These are phyloP conservation scores for Cheilosia impressa DNA, from an alignment of 2,888 invertebrate genomes.

Conservation along the genomic window DNA sequence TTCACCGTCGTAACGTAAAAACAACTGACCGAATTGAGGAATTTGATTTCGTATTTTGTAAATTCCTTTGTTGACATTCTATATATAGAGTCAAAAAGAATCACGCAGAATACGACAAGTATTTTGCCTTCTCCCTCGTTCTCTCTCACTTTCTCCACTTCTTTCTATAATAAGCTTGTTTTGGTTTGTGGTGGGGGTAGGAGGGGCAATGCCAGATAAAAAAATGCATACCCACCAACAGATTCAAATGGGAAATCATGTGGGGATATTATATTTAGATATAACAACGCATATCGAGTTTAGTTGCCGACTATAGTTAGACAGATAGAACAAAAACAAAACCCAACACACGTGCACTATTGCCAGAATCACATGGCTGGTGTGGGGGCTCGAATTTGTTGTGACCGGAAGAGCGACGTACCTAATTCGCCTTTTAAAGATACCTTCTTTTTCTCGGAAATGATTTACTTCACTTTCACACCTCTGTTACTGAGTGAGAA, in stretches of 20 bases:
- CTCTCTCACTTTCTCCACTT: neutral
- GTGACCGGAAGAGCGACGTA: neutral
- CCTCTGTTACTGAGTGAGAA: neutral
- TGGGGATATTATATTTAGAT: constrained; percentile 16
- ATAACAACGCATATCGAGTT: constrained; percentile 17
- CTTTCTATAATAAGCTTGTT: constrained; percentile 12
- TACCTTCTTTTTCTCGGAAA: neutral
- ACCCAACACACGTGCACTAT: constrained; percentile 46
- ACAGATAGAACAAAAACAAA: neutral
- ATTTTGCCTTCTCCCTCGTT: constrained; percentile 22
- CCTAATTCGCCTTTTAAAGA: neutral
- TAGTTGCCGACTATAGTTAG: constrained; percentile 9
- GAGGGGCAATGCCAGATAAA: neutral
- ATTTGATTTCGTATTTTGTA: constrained; percentile 35
- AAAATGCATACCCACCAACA: constrained; percentile 14
- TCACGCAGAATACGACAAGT: constrained; percentile 29
- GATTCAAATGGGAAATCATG: constrained; percentile 23
- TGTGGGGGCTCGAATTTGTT: neutral
- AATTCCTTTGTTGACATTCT: constrained; percentile 61
- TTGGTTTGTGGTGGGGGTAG: neutral
- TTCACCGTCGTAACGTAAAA: neutral
- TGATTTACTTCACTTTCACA: neutral
- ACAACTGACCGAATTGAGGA: constrained; percentile 13
- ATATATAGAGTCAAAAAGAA: constrained; percentile 42
- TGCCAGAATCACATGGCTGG: constrained; percentile 26